phyloP scores from a whole-genome alignment of 2,888 invertebrate genomes.

The Abrostola triplasia region DNA sequence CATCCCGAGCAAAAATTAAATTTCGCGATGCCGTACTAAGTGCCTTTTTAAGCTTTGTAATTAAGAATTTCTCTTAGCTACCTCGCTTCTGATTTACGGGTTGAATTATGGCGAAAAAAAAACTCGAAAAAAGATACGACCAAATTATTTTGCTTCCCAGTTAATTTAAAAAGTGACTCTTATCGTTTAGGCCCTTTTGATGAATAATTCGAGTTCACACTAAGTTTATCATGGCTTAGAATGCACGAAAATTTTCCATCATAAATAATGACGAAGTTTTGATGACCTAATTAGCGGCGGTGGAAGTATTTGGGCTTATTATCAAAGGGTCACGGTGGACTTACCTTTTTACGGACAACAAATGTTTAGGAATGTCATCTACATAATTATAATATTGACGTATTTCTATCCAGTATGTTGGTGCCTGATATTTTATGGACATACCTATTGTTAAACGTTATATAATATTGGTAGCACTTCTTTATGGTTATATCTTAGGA shows the following conservation, averaged over 20 bases:
- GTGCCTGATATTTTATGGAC: no score
- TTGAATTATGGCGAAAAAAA: slow-evolving; percentile 71
- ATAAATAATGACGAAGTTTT: slow-evolving; percentile 29
- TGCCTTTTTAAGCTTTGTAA: slow-evolving; percentile 72
- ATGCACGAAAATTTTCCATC: slow-evolving; percentile 24
- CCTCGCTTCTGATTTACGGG: slow-evolving; percentile 76
- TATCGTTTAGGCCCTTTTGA: slow-evolving; percentile 66
- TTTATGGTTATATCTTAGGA: no score
- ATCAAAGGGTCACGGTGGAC: no score
- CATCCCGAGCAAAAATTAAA: slow-evolving; percentile 66
- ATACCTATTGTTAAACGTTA: no score
- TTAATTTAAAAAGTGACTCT: slow-evolving; percentile 68
- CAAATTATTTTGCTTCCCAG: slow-evolving; percentile 63
- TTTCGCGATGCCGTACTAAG: slow-evolving; percentile 61
- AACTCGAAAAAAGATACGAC: slow-evolving; percentile 63
- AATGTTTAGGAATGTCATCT: not conserved
- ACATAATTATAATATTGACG: no score
- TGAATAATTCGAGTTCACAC: slow-evolving; percentile 56
- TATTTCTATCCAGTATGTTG: no score
- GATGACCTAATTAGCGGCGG: not conserved
- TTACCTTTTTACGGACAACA: not conserved
- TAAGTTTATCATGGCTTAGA: slow-evolving; percentile 35
- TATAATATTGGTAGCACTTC: no score
- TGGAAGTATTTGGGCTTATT: no score
- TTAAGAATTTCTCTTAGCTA: slow-evolving; percentile 79